These are phyloP conservation scores for Condylura cristata DNA, from an alignment of 2,113 vertebrate species.

Conservation along the genomic window DNA sequence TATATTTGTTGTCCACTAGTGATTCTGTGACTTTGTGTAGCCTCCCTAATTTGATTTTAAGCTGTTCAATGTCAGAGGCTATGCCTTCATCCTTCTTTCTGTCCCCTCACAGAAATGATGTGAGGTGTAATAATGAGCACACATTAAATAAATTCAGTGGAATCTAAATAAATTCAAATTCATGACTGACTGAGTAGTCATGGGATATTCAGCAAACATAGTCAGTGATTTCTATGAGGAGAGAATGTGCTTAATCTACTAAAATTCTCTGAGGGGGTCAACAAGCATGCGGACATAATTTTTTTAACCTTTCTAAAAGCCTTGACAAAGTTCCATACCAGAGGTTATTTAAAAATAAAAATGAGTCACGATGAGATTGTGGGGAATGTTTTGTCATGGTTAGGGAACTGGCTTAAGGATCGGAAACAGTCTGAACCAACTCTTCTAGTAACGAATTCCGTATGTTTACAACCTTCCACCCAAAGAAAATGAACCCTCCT, in stretches of 20 bases:
- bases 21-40: neutral
- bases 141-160: neutral
- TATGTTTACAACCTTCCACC: conserved; percentile 41
- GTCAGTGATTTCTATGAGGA: conserved; percentile 27
- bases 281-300: conserved; percentile 66
- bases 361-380: conserved; percentile 80
- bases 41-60: conserved; percentile 7
- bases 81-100: neutral
- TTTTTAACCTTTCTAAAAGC: conserved; percentile 75
- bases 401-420: conserved; percentile 69
- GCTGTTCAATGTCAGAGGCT: neutral
- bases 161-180: neutral
- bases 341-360: conserved; percentile 82
- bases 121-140: neutral
- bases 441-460: conserved; percentile 69
- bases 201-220: neutral
- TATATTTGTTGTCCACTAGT: neutral
- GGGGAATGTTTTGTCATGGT: conserved; percentile 78
- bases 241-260: conserved; percentile 44
- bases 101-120: neutral
- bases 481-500: conserved; percentile 41
- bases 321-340: conserved; percentile 71
- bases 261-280: conserved; percentile 65
- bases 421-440: conserved; percentile 69
- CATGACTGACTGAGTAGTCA: neutral